Percentiles rank a stretch among this genome's conserved stretches.
phyloP scores from a whole-genome alignment of 2,113 vertebrate species.

The Thinocorus orbignyianus region DNA sequence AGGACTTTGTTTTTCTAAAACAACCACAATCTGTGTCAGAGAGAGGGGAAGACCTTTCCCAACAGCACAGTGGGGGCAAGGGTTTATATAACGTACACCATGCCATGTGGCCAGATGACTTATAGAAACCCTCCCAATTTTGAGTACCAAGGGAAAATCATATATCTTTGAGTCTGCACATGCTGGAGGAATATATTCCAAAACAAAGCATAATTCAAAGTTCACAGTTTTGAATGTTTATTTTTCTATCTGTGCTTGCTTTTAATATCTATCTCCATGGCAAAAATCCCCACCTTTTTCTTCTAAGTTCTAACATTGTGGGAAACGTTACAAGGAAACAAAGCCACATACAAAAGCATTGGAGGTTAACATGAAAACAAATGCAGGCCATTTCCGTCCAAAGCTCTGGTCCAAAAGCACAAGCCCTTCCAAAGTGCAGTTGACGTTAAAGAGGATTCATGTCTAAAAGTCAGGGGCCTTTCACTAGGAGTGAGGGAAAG shows the following conservation, averaged over 20 bases:
- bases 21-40: not conserved
- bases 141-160: not conserved
- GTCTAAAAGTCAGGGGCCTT: not conserved
- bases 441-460: not conserved
- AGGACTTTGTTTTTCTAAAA: not conserved
- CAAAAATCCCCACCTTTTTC: not conserved
- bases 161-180: not conserved
- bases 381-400: not conserved
- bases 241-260: not conserved
- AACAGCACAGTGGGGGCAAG: not conserved
- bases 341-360: not conserved
- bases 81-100: not conserved
- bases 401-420: not conserved
- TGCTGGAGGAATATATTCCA: not conserved
- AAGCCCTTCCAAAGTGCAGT: not conserved
- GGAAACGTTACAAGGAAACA: not conserved
- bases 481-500: not conserved
- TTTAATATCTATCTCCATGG: not conserved
- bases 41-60: not conserved
- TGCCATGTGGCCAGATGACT: not conserved
- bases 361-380: not conserved
- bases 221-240: not conserved
- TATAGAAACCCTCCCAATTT: not conserved
- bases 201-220: not conserved
- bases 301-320: not conserved